phyloP scores from a whole-genome alignment of 2,888 invertebrate genomes.

The Torymus auratus region DNA sequence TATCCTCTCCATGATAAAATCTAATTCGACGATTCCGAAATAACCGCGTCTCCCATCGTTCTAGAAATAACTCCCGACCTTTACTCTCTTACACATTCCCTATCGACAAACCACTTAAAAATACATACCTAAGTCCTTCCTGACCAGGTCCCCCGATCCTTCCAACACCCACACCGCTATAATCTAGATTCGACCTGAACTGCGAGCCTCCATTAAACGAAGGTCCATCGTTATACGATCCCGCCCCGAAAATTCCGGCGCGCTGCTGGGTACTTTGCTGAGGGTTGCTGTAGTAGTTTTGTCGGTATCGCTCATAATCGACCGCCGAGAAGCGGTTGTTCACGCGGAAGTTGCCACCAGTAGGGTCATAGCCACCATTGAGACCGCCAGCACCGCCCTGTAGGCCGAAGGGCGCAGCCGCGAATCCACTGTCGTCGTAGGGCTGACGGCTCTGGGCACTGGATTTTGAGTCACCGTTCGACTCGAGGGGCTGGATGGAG shows the following conservation, averaged over 20 bases:
- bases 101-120: conserved; percentile 5
- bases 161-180: not conserved
- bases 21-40: too few species aligned
- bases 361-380: not conserved
- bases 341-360: conserved; percentile 17
- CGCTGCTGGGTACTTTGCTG: conserved; percentile 37
- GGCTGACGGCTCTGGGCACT: conserved; percentile 52
- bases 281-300: conserved; percentile 56
- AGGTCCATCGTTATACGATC: conserved; percentile 40
- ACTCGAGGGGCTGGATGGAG: conserved; percentile 24
- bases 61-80: too few species aligned
- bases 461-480: conserved; percentile 49
- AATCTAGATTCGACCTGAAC: conserved; percentile 39
- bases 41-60: too few species aligned
- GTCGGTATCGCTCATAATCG: conserved; percentile 52
- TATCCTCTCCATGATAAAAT: too few species aligned
- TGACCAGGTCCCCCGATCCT: not conserved
- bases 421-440: conserved; percentile 7
- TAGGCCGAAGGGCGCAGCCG: not conserved
- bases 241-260: conserved; percentile 16
- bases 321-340: conserved; percentile 48
- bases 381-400: conserved; percentile 1
- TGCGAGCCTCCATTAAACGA: conserved; percentile 35
- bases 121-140: not conserved
- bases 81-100: not conserved